These are phyloP conservation scores for Natrix natrix DNA, from an alignment of 2,797 vertebrate species.

Conservation along the genomic window DNA sequence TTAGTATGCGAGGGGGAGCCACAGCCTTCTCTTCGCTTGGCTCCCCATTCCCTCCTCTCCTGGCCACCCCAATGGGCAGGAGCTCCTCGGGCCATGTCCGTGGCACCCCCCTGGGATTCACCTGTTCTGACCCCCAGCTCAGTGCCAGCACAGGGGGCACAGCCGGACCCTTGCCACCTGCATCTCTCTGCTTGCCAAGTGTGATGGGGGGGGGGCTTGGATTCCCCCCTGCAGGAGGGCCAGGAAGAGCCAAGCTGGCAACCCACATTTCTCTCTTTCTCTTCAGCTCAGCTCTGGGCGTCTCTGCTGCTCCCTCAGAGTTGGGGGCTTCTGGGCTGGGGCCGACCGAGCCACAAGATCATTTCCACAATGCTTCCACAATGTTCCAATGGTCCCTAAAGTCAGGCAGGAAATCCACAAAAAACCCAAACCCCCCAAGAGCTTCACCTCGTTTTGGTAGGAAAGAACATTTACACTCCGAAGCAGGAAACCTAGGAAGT, in stretches of 20 bases:
- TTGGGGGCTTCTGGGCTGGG: background rate
- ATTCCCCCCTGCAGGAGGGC: background rate
- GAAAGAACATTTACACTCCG: background rate
- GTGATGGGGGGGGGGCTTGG: background rate
- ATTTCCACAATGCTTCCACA: background rate
- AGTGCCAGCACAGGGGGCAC: background rate
- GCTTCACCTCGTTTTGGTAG: background rate
- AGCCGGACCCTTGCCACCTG: background rate
- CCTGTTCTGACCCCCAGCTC: background rate
- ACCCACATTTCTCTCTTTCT: background rate
- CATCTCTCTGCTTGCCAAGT: background rate
- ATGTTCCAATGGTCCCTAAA: background rate
- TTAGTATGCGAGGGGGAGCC: slow-evolving; percentile 69
- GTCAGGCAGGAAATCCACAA: background rate
- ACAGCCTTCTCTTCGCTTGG: background rate
- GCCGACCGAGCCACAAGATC: background rate
- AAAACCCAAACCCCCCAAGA: background rate
- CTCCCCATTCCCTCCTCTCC: background rate
- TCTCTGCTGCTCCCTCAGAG: background rate
- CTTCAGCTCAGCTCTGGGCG: background rate
- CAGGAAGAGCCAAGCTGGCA: background rate
- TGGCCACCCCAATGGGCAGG: background rate
- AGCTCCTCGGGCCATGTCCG: background rate
- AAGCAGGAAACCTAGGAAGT: background rate
- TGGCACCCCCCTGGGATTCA: background rate